Base-by-base conservation (phyloP, 37 sponge, comb jelly and placozoan genomes). In the Lycopodina hypogea region DNA sequence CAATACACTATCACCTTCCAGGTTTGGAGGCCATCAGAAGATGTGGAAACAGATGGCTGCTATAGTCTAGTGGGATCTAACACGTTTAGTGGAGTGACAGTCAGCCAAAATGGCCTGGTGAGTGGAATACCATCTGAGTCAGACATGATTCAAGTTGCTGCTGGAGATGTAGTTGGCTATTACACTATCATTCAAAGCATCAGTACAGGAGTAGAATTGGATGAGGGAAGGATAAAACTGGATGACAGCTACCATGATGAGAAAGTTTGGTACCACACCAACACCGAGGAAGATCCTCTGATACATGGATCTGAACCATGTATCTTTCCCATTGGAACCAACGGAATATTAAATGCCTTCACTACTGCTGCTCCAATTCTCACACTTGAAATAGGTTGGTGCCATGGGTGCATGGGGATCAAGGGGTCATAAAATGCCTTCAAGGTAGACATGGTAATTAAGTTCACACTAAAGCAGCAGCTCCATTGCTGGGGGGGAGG, bases 21-120 rank as follows among this genome's bases (percentile, higher is more conserved):
- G 53, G 56, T 73, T 1, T 73, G 74, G 74, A 73, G 68, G 37
- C 79, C 69, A 69, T 57, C 80, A 69, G 2, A 62, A 58, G 3
- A 40, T 21, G 67, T 62, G 30, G 74, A 50, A 18, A 52, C 34
- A 23, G 56, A 73, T 73, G 74, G 74, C 14, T 73, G 74, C 56
- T 73, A 73, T 42, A 14, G 56, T 2, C 7, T 73, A 30, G 74
- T 55, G 0, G 74, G 74, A 1, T 1, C 28, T 4, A 73, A 73
- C 30, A 18, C 1, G 19, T 73, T 73, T 55, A 2, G 3, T 6
- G 2, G 12, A 23, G 29, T 53, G 0, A 29, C 56, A 15, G 29
- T 52, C n/a, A 15, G 35, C 42, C 9, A 40, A 19, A 33, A 29
- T 18, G 56, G 74, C 17, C 1, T 53, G 22, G 19, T 73, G 1